Conservation (phyloP, 2,888 invertebrate genomes). For the Lagria hirta region DNA sequence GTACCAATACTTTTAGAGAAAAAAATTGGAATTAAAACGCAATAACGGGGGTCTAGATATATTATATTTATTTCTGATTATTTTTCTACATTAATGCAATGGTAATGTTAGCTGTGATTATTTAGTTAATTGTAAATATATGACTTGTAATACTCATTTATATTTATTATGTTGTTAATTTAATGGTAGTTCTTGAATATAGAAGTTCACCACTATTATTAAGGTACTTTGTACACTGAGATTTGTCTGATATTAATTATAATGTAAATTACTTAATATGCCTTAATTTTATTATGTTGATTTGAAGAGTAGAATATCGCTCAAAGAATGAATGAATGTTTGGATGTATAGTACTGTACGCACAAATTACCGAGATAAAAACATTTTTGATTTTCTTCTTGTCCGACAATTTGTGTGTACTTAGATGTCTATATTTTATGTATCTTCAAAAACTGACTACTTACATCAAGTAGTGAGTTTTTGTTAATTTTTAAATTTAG, state of each 20-base stretch:
- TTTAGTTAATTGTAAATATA: slow-evolving; percentile 41
- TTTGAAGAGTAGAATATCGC: slow-evolving; percentile 31
- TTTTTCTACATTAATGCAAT: slow-evolving; percentile 27
- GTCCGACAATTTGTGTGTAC: slow-evolving; percentile 42
- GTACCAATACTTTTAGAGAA: slow-evolving; percentile 39
- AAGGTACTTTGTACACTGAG: slow-evolving; percentile 32
- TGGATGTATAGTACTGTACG: slow-evolving; percentile 34
- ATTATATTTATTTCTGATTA: slow-evolving; percentile 29
- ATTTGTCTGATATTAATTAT: slow-evolving; percentile 24
- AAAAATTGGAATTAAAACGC: slow-evolving; percentile 28
- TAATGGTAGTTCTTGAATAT: slow-evolving; percentile 47
- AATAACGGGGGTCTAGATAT: slow-evolving; percentile 28
- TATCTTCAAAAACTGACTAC: too few species aligned
- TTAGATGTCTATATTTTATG: too few species aligned
- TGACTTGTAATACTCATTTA: slow-evolving; percentile 43
- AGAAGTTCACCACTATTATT: slow-evolving; percentile 48
- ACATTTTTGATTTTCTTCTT: too few species aligned
- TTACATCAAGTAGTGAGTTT: too few species aligned
- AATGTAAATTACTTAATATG: slow-evolving; percentile 33
- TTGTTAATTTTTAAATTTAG: slow-evolving; percentile 32
- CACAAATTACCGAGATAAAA: too few species aligned
- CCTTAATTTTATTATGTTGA: slow-evolving; percentile 32
- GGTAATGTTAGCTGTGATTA: slow-evolving; percentile 47
- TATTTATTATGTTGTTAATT: slow-evolving; percentile 41
- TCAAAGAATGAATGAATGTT: slow-evolving; percentile 40